Evolutionary conservation across 2,888 invertebrate species (phyloP).

Genomic region (Hemithea aestivaria): DNA sequence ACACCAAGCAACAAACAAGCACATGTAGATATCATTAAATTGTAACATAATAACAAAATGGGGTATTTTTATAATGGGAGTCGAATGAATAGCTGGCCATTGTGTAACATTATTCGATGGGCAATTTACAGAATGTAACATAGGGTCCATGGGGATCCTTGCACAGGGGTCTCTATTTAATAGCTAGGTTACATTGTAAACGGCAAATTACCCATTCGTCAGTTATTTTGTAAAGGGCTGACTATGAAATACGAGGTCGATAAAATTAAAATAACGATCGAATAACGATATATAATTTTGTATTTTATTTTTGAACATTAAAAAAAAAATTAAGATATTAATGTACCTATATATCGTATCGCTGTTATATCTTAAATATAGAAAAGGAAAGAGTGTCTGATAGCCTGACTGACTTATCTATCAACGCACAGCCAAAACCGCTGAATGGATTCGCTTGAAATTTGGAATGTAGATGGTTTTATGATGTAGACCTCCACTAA

Average conservation of each 20-base stretch:
- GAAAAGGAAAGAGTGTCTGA: too few relatives aligned
- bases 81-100: constrained; percentile 63
- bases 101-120: constrained; percentile 47
- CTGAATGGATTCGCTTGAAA: too few relatives aligned
- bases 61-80: constrained; percentile 66
- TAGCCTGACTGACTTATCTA: too few relatives aligned
- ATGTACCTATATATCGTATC: too few relatives aligned
- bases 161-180: constrained; percentile 56
- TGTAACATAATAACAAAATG: constrained; percentile 68
- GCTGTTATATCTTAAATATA: too few relatives aligned
- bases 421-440: too few relatives aligned
- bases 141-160: constrained; percentile 37
- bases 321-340: too few relatives aligned
- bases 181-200: constrained; percentile 49
- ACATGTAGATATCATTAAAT: constrained; percentile 63
- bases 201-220: constrained; percentile 65
- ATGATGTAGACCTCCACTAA: too few relatives aligned
- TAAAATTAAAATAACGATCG: too few relatives aligned
- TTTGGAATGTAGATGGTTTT: too few relatives aligned
- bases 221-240: constrained; percentile 42
- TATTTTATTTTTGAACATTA: too few relatives aligned
- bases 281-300: too few relatives aligned
- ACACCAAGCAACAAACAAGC: constrained; percentile 32
- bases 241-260: constrained; percentile 37
- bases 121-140: constrained; percentile 62